These are phyloP conservation scores for Cephus cinctus DNA, from an alignment of 1,140 invertebrate species.

Conservation along the genomic window DNA sequence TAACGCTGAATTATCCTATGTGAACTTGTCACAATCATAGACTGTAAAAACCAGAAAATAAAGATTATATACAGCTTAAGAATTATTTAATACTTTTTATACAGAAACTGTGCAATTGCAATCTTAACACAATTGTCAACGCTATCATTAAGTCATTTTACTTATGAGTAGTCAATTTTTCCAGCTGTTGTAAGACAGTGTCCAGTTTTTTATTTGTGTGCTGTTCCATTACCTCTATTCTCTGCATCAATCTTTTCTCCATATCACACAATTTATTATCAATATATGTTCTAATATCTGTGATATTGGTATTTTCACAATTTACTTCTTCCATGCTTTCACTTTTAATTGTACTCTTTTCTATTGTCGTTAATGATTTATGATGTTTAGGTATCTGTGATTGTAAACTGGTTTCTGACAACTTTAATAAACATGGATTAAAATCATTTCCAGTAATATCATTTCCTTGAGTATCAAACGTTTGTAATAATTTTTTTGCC, in stretches of 20 bases:
- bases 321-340: neutral
- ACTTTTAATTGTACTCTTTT: neutral
- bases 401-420: constrained; percentile 12
- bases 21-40: no score
- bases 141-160: no score
- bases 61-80: no score
- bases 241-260: constrained; percentile 39
- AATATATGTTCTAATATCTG: constrained; percentile 34
- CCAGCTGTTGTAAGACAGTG: constrained; percentile 31
- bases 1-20: no score
- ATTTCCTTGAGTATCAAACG: constrained; percentile 20
- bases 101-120: no score
- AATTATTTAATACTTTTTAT: no score
- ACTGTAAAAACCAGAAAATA: no score
- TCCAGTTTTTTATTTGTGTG: constrained; percentile 43
- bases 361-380: no score
- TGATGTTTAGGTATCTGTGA: constrained; percentile 10
- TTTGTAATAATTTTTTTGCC: constrained; percentile 23
- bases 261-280: constrained; percentile 45
- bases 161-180: no score
- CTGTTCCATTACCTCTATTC: constrained; percentile 37
- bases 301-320: no score
- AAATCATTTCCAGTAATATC: constrained; percentile 18
- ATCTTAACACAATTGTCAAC: no score
- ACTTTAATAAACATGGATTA: constrained; percentile 15